These are phyloP conservation scores for Hetaerina titia DNA, from an alignment of 2,888 invertebrate genomes.

Conservation along the genomic window DNA sequence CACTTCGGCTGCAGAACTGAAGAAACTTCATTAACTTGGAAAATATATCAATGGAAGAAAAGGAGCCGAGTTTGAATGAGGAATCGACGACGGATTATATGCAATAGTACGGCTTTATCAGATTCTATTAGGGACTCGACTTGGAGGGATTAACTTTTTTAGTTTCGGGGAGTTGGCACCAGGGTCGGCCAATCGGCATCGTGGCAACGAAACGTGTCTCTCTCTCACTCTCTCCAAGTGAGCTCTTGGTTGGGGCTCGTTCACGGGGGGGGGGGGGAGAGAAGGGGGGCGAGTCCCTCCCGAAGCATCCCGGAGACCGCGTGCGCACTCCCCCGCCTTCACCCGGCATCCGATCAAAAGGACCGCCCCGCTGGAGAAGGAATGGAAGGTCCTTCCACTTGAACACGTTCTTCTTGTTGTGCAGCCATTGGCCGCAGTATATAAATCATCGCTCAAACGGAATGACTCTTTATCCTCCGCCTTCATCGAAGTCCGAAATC, in stretches of 20 bases:
- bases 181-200: background rate
- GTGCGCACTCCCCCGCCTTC: background rate
- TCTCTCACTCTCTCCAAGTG: background rate
- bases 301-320: background rate
- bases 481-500: conserved; percentile 18
- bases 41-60: too few species aligned
- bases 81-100: too few species aligned
- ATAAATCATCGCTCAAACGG: conserved; percentile 42
- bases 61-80: too few species aligned
- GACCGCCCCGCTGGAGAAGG: background rate
- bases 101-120: too few species aligned
- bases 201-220: background rate
- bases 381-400: background rate
- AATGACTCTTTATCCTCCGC: conserved; percentile 18
- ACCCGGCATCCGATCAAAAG: background rate
- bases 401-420: conserved; percentile 24
- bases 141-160: background rate
- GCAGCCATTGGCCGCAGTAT: conserved; percentile 7
- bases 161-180: background rate
- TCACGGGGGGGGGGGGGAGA: background rate
- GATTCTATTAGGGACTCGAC: background rate
- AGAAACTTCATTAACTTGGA: too few species aligned
- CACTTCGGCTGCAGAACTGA: too few species aligned
- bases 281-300: background rate
- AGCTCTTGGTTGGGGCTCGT: background rate